Evolutionary conservation across 2,888 invertebrate species (phyloP).

Genomic region (Chaetogeoica ovagalla): DNA sequence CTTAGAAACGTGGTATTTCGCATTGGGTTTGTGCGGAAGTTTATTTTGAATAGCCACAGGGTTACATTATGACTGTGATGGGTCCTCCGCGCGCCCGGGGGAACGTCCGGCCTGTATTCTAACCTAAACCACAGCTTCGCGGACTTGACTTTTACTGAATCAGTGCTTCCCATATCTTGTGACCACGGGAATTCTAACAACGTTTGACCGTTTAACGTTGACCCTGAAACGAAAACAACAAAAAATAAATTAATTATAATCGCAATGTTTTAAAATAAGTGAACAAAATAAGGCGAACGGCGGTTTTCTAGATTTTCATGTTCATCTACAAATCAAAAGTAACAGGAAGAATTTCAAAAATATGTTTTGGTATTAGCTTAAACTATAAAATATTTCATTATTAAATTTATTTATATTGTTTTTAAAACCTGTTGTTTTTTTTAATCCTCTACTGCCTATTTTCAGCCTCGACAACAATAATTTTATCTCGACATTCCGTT

Average conservation of each 20-base stretch:
- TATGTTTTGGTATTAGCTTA: background rate
- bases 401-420: background rate
- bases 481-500: too few relatives aligned
- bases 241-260: background rate
- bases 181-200: conserved; percentile 81
- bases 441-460: too few relatives aligned
- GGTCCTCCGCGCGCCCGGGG: conserved; percentile 59
- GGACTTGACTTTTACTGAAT: conserved; percentile 71
- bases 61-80: conserved; percentile 65
- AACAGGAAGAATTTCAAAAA: too few relatives aligned
- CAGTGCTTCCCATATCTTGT: conserved; percentile 63
- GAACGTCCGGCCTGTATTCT: conserved; percentile 62
- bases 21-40: conserved; percentile 57
- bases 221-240: conserved; percentile 64
- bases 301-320: background rate
- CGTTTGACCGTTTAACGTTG: conserved; percentile 80
- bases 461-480: too few relatives aligned
- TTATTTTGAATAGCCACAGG: conserved; percentile 73
- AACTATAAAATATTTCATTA: background rate
- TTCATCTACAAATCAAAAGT: background rate
- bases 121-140: conserved; percentile 79
- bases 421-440: too few relatives aligned
- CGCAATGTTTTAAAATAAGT: too few relatives aligned
- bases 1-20: conserved; percentile 67
- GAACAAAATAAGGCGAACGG: too few relatives aligned